Percentiles rank a stretch among this genome's conserved stretches.
phyloP scores from a whole-genome alignment of 2,888 invertebrate species.

The Drosophila sordidula region DNA sequence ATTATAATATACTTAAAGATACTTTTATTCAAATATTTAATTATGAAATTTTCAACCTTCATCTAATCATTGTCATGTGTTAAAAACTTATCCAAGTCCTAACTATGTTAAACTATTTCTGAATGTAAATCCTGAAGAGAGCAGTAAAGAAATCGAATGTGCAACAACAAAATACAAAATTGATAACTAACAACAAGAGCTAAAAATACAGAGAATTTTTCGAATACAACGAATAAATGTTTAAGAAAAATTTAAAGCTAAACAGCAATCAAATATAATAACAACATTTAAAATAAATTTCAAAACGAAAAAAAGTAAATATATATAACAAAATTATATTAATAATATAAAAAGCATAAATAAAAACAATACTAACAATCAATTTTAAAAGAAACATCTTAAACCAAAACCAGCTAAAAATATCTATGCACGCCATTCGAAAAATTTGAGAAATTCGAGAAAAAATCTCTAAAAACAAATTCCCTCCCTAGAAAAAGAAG shows the following conservation, averaged over 20 bases:
- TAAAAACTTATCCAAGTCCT: constrained; percentile 9
- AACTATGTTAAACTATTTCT: constrained; percentile 20
- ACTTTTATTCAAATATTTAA: constrained; percentile 22
- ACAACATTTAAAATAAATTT: constrained; percentile 13
- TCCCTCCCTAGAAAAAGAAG: constrained; percentile 65
- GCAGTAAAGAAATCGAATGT: constrained; percentile 31
- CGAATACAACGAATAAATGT: constrained; percentile 79
- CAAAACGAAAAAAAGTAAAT: constrained; percentile 15
- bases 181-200: constrained; percentile 26
- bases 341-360: background rate
- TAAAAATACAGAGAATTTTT: constrained; percentile 69
- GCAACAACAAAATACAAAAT: constrained; percentile 20
- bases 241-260: constrained; percentile 65
- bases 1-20: constrained; percentile 40
- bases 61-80: constrained; percentile 27
- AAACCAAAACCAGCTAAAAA: constrained; percentile 38
- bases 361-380: background rate
- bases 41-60: constrained; percentile 25
- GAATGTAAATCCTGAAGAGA: constrained; percentile 19
- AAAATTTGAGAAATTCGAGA: constrained; percentile 24
- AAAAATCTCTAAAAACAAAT: constrained; percentile 43
- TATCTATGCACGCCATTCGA: constrained; percentile 31
- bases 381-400: constrained; percentile 11
- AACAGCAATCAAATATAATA: constrained; percentile 12
- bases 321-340: background rate